Percentiles rank a stretch among this genome's conserved stretches.
Evolutionary conservation across 2,113 vertebrate genomes (phyloP).

Genomic region (Nothoprocta perdicaria): DNA sequence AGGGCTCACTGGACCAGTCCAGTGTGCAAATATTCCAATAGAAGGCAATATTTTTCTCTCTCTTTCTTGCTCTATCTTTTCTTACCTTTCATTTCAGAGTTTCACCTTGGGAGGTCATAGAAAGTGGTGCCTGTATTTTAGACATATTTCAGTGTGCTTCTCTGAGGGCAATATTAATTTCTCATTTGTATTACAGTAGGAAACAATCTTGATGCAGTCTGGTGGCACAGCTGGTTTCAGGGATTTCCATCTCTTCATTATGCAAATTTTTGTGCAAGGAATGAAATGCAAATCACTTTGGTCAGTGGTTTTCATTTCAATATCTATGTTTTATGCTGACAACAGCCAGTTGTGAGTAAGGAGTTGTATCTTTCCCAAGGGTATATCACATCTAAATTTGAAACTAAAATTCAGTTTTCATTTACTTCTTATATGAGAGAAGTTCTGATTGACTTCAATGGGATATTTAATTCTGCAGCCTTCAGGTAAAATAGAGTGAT

Average conservation of each 20-base stretch:
- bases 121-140: background rate
- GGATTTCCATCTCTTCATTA: background rate
- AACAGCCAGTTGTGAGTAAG: fast-evolving
- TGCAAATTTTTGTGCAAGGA: slow-evolving; percentile 16
- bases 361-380: background rate
- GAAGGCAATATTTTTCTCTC: background rate
- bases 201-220: background rate
- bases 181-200: background rate
- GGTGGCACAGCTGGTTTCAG: slow-evolving; percentile 21
- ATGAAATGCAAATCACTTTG: background rate
- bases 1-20: background rate
- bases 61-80: fast-evolving
- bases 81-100: background rate
- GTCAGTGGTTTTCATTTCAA: background rate
- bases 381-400: background rate
- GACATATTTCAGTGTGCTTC: background rate
- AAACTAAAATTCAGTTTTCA: background rate
- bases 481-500: background rate
- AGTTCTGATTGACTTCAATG: background rate
- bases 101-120: background rate
- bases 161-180: background rate
- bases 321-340: background rate
- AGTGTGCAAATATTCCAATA: background rate
- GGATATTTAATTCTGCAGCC: background rate
- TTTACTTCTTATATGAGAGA: background rate